A percentile compares a stretch with the other conserved stretches of the same genome.
phyloP scores from a whole-genome alignment of 2,797 vertebrate species.

The Acipenser ruthenus region DNA sequence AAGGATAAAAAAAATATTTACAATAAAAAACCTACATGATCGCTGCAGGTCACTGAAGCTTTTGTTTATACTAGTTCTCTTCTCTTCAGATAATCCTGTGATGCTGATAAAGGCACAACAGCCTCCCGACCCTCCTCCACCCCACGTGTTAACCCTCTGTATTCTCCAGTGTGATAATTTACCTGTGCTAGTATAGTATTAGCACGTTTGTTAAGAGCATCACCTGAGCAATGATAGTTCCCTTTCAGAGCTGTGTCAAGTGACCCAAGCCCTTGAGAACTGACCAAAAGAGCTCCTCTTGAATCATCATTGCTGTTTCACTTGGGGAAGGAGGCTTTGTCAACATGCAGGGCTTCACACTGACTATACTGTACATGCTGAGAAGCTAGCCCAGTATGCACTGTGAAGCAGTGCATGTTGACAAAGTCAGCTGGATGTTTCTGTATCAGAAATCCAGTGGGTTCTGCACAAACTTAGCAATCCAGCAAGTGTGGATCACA shows the following conservation, averaged over 20 bases:
- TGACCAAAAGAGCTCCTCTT: neutral
- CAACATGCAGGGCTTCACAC: too few species aligned
- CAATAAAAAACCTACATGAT: too few species aligned
- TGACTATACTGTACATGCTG: too few species aligned
- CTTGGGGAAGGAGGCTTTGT: constrained; percentile 7
- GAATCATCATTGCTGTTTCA: constrained; percentile 14
- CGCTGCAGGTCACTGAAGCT: neutral
- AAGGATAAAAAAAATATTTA: too few species aligned
- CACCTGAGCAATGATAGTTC: neutral
- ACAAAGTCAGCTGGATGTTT: too few species aligned
- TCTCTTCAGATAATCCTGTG: neutral
- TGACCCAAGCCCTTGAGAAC: neutral
- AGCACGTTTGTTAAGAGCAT: neutral
- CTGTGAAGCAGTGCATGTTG: too few species aligned
- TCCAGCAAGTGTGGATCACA: too few species aligned
- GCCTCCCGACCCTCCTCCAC: neutral
- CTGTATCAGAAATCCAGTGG: too few species aligned
- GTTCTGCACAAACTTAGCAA: too few species aligned
- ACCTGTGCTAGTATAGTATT: neutral
- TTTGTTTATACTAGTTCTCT: too few species aligned
- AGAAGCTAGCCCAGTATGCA: too few species aligned
- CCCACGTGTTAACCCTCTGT: neutral
- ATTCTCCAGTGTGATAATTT: constrained; percentile 15
- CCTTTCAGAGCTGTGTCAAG: too few species aligned
- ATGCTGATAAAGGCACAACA: neutral